Evolutionary conservation across 2,888 invertebrate species (phyloP), one percentile per base, ranked within the genome.

Genomic region (Neoaliturus tenellus): DNA sequence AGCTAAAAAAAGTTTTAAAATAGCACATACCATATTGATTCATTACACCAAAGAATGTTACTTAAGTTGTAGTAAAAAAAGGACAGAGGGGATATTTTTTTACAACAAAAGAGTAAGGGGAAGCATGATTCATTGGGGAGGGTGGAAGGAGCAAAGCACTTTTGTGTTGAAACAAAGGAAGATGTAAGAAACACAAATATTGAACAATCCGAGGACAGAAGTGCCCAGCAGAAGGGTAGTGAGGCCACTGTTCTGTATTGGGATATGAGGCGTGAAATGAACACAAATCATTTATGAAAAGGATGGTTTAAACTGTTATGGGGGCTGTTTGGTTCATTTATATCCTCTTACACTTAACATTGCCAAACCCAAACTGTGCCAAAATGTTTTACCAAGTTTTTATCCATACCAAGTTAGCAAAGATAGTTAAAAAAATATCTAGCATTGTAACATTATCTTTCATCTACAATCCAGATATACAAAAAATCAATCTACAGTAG

Each of bases 381-480:
- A 55, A 55, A 55, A 55, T 55, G 55, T 55, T 55, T 55, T 20
- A 55, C 55, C 55, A 55, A 55, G 55, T 55, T 55, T 48, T 55
- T 23, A 55, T 23, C 55, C 23, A 23, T 12, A 12, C 55, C 23
- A 23, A 3, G 44, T 44, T 12, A 14, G 44, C 2, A 44, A 44
- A 12, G 44, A 44, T 44, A 14, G 1, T 44, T n/a, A n/a, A n/a
- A n/a, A n/a, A n/a, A n/a, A n/a, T n/a, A n/a, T n/a, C n/a, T n/a
- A n/a, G n/a, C n/a, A n/a, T n/a, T n/a, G n/a, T n/a, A n/a, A n/a
- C n/a, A n/a, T n/a, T n/a, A n/a, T n/a, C n/a, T n/a, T n/a, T n/a
- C n/a, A n/a, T n/a, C n/a, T n/a, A n/a, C n/a, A n/a, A n/a, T n/a
- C n/a, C n/a, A n/a, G n/a, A n/a, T n/a, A n/a, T n/a, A n/a, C n/a